Conservation (phyloP, 2,888 invertebrate species). For the Clistopyga incitator region DNA sequence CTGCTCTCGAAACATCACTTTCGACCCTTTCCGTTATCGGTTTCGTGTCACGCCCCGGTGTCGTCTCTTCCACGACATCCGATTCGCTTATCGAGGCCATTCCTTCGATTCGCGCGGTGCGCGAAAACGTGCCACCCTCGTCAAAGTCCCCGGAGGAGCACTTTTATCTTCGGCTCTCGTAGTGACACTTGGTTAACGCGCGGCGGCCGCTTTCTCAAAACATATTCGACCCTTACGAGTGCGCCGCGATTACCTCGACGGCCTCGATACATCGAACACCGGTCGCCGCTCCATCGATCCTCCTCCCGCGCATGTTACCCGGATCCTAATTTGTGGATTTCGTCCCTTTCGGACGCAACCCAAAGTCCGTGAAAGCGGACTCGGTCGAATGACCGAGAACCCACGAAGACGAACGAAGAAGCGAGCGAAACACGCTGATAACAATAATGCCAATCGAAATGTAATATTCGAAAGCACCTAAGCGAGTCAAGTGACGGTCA, state of each 20-base stretch:
- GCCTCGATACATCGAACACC: constrained; percentile 18
- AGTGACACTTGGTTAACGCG: background rate
- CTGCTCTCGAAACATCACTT: constrained; percentile 66
- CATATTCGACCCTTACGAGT: constrained; percentile 61
- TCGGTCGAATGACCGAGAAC: constrained; percentile 35
- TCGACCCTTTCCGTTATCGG: constrained; percentile 69
- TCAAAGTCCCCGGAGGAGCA: background rate
- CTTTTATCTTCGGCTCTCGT: background rate
- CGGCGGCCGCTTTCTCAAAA: background rate
- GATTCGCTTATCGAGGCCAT: constrained; percentile 62
- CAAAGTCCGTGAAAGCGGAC: constrained; percentile 60
- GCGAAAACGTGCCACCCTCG: constrained; percentile 24
- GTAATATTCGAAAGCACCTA: background rate
- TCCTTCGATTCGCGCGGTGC: constrained; percentile 39
- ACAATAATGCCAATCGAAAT: background rate
- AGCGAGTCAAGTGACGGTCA: constrained; percentile 1
- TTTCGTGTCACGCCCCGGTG: constrained; percentile 66
- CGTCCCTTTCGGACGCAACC: constrained; percentile 68
- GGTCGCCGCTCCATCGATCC: constrained; percentile 1
- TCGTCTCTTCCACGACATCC: constrained; percentile 51
- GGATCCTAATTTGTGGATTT: constrained; percentile 59
- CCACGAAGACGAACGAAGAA: constrained; percentile 35
- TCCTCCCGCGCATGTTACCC: constrained; percentile 40
- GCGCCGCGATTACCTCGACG: constrained; percentile 23
- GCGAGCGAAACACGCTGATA: constrained; percentile 14